Evolutionary conservation across 2,797 vertebrate genomes (phyloP).

Genomic region (Cirrhinus molitorella): DNA sequence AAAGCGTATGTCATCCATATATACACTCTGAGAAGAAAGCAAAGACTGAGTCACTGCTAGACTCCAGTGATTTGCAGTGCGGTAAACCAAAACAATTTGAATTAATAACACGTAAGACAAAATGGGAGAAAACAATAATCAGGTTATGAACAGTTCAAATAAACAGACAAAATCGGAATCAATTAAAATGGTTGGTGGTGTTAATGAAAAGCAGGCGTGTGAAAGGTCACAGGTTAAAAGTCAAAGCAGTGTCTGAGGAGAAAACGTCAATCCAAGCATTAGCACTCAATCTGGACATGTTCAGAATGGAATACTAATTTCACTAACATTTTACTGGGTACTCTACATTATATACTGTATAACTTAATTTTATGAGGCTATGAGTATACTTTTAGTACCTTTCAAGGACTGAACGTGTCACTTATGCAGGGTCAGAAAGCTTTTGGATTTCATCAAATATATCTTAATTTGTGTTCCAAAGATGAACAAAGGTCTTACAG

Average conservation of each 20-base stretch:
- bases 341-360: background rate
- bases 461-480: no score
- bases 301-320: background rate
- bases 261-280: background rate
- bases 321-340: background rate
- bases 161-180: slow-evolving; percentile 6
- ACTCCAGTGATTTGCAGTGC: slow-evolving; percentile 18
- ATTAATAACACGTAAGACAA: slow-evolving; percentile 10
- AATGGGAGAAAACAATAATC: slow-evolving; percentile 26
- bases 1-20: slow-evolving; percentile 36
- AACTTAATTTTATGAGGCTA: no score
- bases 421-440: no score
- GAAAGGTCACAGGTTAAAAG: slow-evolving; percentile 37
- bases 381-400: no score
- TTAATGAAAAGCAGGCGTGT: slow-evolving; percentile 29
- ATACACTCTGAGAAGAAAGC: slow-evolving; percentile 28
- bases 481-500: no score
- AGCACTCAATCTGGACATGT: slow-evolving; percentile 10
- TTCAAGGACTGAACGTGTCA: no score
- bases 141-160: slow-evolving; percentile 15
- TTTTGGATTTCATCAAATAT: no score
- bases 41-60: slow-evolving; percentile 22
- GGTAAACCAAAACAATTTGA: slow-evolving; percentile 31
- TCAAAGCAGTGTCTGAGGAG: background rate
- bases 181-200: slow-evolving; percentile 9